Evolutionary conservation across 2,797 vertebrate genomes (phyloP).

Genomic region (Periparus ater): DNA sequence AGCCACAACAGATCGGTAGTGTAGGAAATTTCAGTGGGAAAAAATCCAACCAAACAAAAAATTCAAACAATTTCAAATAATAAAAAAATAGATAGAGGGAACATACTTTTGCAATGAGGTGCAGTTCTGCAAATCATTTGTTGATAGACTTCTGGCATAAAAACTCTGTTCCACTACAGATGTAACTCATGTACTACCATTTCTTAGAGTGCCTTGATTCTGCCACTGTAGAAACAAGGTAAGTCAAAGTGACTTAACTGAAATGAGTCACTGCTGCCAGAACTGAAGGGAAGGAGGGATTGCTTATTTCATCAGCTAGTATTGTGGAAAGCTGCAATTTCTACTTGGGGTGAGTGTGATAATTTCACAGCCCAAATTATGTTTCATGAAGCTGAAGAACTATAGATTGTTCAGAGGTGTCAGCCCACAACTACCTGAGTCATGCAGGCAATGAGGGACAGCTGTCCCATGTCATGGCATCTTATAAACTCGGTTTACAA

Average conservation of each 20-base stretch:
- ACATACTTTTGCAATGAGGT: background rate
- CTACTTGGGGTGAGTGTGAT: background rate
- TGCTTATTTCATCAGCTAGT: background rate
- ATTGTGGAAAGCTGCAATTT: background rate
- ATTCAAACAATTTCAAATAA: background rate
- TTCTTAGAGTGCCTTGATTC: background rate
- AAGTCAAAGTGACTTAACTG: background rate
- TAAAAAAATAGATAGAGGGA: background rate
- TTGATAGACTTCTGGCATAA: background rate
- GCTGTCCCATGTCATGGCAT: background rate
- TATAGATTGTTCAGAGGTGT: background rate
- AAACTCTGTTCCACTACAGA: background rate
- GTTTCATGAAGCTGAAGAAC: background rate
- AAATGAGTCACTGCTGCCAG: background rate
- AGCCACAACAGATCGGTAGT: background rate
- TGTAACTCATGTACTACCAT: background rate
- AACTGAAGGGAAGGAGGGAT: background rate
- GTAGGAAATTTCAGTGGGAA: background rate
- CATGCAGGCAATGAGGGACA: background rate
- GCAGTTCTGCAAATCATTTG: background rate
- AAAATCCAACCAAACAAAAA: background rate
- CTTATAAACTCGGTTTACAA: background rate
- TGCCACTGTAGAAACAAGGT: background rate
- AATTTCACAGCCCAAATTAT: background rate
- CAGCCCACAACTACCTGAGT: background rate